These are phyloP conservation scores for Gryllus bimaculatus DNA, from an alignment of 1,140 invertebrate genomes.

Conservation along the genomic window DNA sequence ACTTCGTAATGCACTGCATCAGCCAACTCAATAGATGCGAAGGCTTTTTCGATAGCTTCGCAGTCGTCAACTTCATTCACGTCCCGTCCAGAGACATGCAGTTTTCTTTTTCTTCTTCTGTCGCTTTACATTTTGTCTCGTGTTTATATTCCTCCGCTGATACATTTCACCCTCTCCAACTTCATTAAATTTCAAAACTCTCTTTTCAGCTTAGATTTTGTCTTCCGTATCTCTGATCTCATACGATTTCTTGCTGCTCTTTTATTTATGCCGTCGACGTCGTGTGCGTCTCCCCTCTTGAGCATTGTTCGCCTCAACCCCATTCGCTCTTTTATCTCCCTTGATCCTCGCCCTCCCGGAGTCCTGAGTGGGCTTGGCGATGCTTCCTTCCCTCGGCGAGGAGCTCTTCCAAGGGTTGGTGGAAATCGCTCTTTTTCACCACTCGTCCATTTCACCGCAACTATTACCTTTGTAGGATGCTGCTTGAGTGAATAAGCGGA, in stretches of 20 bases:
- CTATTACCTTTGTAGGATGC: too few species aligned
- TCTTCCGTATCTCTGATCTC: background rate
- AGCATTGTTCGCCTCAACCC: background rate
- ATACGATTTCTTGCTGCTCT: background rate
- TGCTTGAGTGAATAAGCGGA: too few species aligned
- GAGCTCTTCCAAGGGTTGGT: too few species aligned
- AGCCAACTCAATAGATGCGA: too few species aligned
- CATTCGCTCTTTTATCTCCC: background rate
- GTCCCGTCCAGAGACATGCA: too few species aligned
- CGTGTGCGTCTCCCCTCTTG: background rate
- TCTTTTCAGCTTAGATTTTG: background rate
- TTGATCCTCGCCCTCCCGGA: conserved; percentile 17
- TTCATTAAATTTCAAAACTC: conserved; percentile 2
- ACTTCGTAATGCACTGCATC: too few species aligned
- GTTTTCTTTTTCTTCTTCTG: background rate
- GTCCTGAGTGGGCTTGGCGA: conserved; percentile 22
- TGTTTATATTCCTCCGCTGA: background rate
- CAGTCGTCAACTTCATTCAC: too few species aligned
- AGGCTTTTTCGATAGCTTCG: too few species aligned
- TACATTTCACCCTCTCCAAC: conserved; percentile 3
- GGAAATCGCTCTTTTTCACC: too few species aligned
- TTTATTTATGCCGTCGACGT: background rate
- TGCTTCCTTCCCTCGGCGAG: conserved; percentile 42
- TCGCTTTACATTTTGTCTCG: background rate
- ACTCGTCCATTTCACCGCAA: too few species aligned